Evolutionary conservation across 1,140 invertebrate genomes (phyloP).

Genomic region (Drosophila tani): DNA sequence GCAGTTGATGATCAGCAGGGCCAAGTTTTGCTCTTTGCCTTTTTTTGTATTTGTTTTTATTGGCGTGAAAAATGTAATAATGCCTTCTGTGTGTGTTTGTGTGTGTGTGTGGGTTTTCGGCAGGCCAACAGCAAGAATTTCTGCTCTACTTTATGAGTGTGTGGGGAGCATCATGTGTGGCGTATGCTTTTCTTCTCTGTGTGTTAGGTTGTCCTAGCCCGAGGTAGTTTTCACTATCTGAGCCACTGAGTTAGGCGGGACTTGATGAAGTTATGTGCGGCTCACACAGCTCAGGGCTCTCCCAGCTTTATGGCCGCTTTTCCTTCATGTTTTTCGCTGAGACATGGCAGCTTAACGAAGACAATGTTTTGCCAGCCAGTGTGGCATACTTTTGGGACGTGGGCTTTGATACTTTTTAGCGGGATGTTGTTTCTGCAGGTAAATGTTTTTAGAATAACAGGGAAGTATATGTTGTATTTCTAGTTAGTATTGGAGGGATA

Average conservation of each 20-base stretch:
- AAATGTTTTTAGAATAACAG: not conserved
- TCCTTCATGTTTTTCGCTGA: constrained; percentile 13
- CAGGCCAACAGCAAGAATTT: constrained; percentile 32
- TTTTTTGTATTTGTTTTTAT: constrained; percentile 78
- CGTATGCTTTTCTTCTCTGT: constrained; percentile 43
- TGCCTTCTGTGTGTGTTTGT: constrained; percentile 44
- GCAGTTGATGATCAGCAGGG: constrained; percentile 63
- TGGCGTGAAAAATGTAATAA: constrained; percentile 82
- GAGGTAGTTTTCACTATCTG: constrained; percentile 33
- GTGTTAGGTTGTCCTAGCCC: not conserved
- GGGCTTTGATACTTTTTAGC: not conserved
- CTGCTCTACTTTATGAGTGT: constrained; percentile 37
- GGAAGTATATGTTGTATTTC: not conserved
- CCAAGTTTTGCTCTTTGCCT: constrained; percentile 20
- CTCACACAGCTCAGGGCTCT: constrained; percentile 13
- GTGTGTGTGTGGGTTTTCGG: constrained; percentile 23
- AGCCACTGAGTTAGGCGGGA: constrained; percentile 16
- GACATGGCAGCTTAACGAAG: constrained; percentile 19
- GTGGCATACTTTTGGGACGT: constrained; percentile 21
- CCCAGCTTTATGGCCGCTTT: constrained; percentile 43
- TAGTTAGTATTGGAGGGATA: too few relatives aligned
- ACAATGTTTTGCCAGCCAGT: constrained; percentile 6
- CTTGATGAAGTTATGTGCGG: constrained; percentile 73
- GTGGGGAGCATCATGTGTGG: constrained; percentile 38
- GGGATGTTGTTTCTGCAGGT: not conserved